Conservation (phyloP, 2,797 vertebrate genomes). For the Kryptolebias ocellatus region DNA sequence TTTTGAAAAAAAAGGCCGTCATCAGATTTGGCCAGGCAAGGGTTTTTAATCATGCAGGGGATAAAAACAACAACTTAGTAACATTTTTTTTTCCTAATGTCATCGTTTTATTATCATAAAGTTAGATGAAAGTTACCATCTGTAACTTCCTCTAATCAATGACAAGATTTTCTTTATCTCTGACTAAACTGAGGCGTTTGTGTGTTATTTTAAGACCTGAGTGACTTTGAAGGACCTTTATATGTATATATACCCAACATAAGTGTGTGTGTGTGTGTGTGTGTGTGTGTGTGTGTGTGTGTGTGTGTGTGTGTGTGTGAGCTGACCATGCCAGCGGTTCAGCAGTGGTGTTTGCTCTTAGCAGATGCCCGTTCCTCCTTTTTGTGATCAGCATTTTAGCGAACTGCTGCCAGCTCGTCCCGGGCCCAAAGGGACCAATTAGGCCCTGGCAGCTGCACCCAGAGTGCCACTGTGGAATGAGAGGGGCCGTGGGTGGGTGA, state of each 20-base stretch:
- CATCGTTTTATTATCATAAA: not conserved
- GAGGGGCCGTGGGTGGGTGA: constrained; percentile 35
- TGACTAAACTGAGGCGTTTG: not conserved
- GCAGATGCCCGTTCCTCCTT: constrained; percentile 75
- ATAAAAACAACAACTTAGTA: too few relatives aligned
- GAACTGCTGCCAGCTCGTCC: constrained; percentile 54
- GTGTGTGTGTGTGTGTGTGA: constrained; percentile 23
- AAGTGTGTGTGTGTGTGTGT: constrained; percentile 28
- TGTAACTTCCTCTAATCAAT: not conserved
- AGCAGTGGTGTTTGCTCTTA: constrained; percentile 52
- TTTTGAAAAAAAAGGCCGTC: too few relatives aligned
- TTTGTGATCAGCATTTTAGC: constrained; percentile 64
- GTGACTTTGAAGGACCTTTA: constrained; percentile 73
- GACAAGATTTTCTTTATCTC: not conserved
- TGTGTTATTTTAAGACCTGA: not conserved
- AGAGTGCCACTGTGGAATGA: constrained; percentile 58
- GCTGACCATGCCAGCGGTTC: constrained; percentile 57
- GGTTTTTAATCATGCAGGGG: not conserved
- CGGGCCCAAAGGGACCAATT: constrained; percentile 82
- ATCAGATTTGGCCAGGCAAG: not conserved
- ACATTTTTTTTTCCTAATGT: too few relatives aligned
- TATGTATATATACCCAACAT: constrained; percentile 7
- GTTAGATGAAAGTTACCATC: not conserved
- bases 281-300: too few relatives aligned
- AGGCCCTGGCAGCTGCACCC: constrained; percentile 76